Base-by-base conservation (phyloP, 2,888 invertebrate species). In the Syrista parreyssii region DNA sequence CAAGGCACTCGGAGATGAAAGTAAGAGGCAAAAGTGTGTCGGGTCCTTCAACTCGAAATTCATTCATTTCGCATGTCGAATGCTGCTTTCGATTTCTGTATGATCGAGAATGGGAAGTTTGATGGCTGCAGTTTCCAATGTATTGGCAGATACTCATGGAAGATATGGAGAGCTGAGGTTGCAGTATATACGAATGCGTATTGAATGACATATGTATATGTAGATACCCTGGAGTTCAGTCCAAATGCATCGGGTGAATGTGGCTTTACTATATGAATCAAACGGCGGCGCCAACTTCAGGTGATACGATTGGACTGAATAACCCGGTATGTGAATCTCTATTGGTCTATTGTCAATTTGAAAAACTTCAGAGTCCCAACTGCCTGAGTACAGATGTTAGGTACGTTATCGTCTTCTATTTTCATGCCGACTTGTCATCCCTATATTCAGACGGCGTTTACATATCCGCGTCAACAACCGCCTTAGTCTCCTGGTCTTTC, bases 371-470 rank as follows among this genome's bases (percentile, higher is more conserved):
- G 55, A 55, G 23, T 23, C 55, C 6, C 23, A 9, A 23, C 2
- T 55, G 23, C 23, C 55, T 2, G 55, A 55, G 55, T 55, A 55
- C 23, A 55, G 55, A 55, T 55, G 1, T 2, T 55, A 68, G 77
- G 75, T 71, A 75, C 40, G 55, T 33, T 31, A 69, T 68, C 35
- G 23, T 68, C 34, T 55, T 78, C 72, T 78, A 78, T 78, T 78
- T 75, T 33, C 23, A 72, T 32, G 71, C 68, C 55, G 68, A 11
- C 71, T 71, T 32, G 30, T 12, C 71, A 75, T 71, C 75, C 74
- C 55, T 31, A 35, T 72, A 35, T 55, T 55, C 55, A 9, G 68
- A 75, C 69, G 69, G 32, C 34, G 33, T 71, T 71, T 71, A 71
- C 30, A 71, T 30, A 30, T 32, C 30, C 23, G 71, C 71, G 33